Conservation (phyloP, 2,113 vertebrate genomes). For the Siphamia tubifer region DNA sequence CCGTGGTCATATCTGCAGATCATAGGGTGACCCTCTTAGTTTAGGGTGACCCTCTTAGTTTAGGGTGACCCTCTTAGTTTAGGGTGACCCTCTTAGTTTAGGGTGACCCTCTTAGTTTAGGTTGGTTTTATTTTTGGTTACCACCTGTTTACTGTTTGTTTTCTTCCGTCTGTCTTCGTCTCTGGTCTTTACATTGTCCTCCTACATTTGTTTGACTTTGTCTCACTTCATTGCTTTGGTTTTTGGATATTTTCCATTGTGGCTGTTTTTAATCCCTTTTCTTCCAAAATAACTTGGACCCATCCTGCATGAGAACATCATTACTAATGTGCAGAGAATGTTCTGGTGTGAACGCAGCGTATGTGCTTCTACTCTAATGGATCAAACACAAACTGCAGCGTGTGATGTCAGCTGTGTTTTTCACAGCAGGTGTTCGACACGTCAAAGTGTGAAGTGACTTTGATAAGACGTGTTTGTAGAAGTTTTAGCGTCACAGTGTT, state of each 20-base stretch:
- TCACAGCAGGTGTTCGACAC: slow-evolving; percentile 10
- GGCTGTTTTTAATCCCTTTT: slow-evolving; percentile 53
- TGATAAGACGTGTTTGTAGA: background rate
- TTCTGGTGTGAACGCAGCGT: too few relatives aligned
- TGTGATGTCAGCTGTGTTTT: slow-evolving; percentile 1
- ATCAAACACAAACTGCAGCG: slow-evolving; percentile 22
- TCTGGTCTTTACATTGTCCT: slow-evolving; percentile 32
- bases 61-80: too few relatives aligned
- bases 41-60: too few relatives aligned
- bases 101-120: too few relatives aligned
- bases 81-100: too few relatives aligned
- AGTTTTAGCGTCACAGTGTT: slow-evolving; percentile 1
- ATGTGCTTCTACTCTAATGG: too few relatives aligned
- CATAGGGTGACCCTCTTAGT: too few relatives aligned
- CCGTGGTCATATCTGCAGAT: too few relatives aligned
- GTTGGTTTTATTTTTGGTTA: too few relatives aligned
- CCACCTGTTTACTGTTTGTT: too few relatives aligned
- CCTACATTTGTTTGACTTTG: slow-evolving; percentile 29
- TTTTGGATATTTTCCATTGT: slow-evolving; percentile 44
- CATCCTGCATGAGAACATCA: slow-evolving; percentile 34
- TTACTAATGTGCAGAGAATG: slow-evolving; percentile 60
- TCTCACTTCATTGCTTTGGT: slow-evolving; percentile 30
- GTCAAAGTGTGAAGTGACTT: background rate
- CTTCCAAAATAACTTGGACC: slow-evolving; percentile 25
- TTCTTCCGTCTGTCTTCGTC: slow-evolving; percentile 1